These are phyloP conservation scores for Elysia crispata DNA, from an alignment of 2,888 invertebrate genomes.

Conservation along the genomic window DNA sequence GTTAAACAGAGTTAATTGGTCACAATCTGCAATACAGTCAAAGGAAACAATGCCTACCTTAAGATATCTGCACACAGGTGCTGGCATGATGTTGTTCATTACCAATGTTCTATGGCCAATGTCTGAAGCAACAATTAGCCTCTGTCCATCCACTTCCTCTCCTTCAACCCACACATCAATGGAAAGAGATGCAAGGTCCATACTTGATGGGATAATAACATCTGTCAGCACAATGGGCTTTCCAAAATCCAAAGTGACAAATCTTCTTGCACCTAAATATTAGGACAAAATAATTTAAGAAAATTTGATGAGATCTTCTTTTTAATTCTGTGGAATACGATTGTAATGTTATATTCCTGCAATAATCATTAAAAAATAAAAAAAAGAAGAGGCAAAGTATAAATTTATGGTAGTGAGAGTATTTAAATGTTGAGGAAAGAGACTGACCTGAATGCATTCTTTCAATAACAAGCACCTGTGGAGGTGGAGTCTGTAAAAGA, in stretches of 20 bases:
- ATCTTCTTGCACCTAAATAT: conserved; percentile 86
- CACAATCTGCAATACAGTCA: too few relatives aligned
- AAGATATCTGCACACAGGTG: conserved; percentile 91
- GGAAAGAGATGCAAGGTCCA: conserved; percentile 85
- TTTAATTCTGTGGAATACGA: background rate
- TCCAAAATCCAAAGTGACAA: conserved; percentile 94
- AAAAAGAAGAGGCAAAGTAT: too few relatives aligned
- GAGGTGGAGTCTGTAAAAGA: conserved; percentile 88
- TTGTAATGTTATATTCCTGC: background rate
- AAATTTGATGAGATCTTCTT: background rate
- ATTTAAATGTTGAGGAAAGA: background rate
- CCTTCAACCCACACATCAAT: conserved; percentile 93
- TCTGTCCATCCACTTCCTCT: conserved; percentile 90
- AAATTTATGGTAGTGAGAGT: too few relatives aligned
- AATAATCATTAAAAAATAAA: too few relatives aligned
- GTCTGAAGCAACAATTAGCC: conserved; percentile 90
- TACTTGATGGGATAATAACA: conserved; percentile 80
- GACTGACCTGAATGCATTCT: conserved; percentile 87
- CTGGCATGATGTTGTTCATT: conserved; percentile 92
- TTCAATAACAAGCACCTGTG: conserved; percentile 87
- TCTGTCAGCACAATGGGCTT: conserved; percentile 91
- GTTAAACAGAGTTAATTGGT: too few relatives aligned
- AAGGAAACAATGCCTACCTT: conserved; percentile 81
- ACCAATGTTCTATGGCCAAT: conserved; percentile 91
- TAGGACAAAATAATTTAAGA: background rate